A percentile compares a stretch with the other conserved stretches of the same genome.
These are phyloP conservation scores for Zosterops borbonicus DNA, from an alignment of 2,113 vertebrate genomes.

Conservation along the genomic window DNA sequence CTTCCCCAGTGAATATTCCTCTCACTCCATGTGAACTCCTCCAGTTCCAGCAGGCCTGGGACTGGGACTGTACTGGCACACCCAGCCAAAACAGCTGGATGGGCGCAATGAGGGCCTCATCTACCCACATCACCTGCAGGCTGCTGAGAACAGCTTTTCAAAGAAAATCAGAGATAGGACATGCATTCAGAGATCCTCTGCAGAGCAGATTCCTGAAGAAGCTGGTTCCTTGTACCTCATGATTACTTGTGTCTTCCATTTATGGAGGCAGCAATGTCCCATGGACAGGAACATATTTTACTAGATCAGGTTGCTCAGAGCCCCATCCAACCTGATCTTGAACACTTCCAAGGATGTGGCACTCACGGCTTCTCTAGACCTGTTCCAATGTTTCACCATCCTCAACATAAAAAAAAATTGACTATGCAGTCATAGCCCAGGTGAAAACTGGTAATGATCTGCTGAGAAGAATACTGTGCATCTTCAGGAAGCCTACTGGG, in stretches of 20 bases:
- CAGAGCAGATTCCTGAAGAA: not conserved
- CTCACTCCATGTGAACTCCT: not conserved
- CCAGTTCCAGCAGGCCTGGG: not conserved
- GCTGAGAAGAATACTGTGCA: not conserved
- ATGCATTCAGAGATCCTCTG: not conserved
- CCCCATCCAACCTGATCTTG: not conserved
- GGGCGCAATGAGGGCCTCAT: not conserved
- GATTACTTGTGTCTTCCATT: not conserved
- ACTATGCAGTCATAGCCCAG: not conserved
- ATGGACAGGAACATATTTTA: not conserved
- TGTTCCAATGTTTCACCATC: not conserved
- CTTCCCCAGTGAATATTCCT: not conserved
- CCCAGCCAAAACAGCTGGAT: not conserved
- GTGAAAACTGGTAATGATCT: not conserved
- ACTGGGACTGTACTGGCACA: not conserved
- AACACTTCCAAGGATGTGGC: not conserved
- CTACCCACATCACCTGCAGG: not conserved
- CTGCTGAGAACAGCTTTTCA: not conserved
- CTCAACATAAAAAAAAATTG: accelerated
- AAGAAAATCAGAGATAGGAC: not conserved
- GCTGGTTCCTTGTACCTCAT: not conserved
- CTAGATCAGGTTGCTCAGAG: not conserved
- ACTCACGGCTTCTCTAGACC: not conserved
- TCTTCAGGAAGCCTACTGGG: not conserved
- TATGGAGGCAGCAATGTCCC: not conserved